Conservation (phyloP, 2,797 vertebrate genomes). For the Mionectes olivaceus region DNA sequence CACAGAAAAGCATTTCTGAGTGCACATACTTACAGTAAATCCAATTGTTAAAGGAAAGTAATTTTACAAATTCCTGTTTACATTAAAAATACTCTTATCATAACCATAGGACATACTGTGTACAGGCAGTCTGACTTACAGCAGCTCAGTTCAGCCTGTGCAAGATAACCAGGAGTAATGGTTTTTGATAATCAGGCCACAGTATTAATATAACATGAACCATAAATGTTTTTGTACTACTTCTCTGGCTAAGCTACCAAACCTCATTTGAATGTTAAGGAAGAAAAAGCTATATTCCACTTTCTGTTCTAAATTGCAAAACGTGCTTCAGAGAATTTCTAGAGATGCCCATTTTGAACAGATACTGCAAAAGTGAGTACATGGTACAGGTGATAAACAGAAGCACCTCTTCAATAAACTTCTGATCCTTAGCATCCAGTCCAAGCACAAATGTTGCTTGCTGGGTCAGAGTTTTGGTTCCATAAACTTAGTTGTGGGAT, state of each 20-base stretch:
- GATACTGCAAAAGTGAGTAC: neutral
- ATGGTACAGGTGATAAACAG: conserved; percentile 8
- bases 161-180: conserved; percentile 84
- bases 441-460: conserved; percentile 3
- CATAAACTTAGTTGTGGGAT: conserved; percentile 49
- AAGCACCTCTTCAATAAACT: conserved; percentile 19
- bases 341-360: neutral
- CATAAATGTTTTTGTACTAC: conserved; percentile 78
- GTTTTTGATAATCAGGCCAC: conserved; percentile 83
- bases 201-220: conserved; percentile 86
- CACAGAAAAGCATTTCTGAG: conserved; percentile 63
- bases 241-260: conserved; percentile 79
- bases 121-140: conserved; percentile 80
- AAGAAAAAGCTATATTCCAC: conserved; percentile 64
- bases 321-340: conserved; percentile 38
- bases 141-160: conserved; percentile 70
- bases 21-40: conserved; percentile 73
- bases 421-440: neutral
- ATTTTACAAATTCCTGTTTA: conserved; percentile 78
- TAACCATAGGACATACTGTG: conserved; percentile 71
- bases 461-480: conserved; percentile 49
- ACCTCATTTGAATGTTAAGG: conserved; percentile 83
- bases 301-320: conserved; percentile 66
- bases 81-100: conserved; percentile 77
- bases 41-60: conserved; percentile 76